Evolutionary conservation across 1,140 invertebrate genomes (phyloP).

Genomic region (Lerema accius): DNA sequence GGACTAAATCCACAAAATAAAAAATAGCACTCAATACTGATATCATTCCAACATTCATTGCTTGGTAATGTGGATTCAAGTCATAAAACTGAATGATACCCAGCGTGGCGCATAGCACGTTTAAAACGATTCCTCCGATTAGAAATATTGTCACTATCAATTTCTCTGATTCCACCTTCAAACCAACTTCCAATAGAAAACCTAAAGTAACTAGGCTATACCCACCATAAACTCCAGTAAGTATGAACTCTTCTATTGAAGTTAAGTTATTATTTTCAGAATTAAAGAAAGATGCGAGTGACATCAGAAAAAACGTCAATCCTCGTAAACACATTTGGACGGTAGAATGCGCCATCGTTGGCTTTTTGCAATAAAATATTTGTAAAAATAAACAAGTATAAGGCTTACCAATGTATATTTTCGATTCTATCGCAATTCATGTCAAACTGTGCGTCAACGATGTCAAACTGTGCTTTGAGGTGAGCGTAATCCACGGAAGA

Average conservation of each 20-base stretch:
- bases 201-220: conserved; percentile 51
- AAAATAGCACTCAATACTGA: conserved; percentile 44
- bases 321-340: conserved; percentile 58
- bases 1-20: conserved; percentile 45
- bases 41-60: conserved; percentile 48
- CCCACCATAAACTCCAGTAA: conserved; percentile 57
- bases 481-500: too few species aligned
- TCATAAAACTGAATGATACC: conserved; percentile 47
- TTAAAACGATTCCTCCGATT: conserved; percentile 42
- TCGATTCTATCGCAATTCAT: too few species aligned
- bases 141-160: conserved; percentile 49
- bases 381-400: too few species aligned
- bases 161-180: conserved; percentile 45
- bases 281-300: conserved; percentile 48
- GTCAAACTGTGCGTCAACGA: too few species aligned
- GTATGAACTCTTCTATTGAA: conserved; percentile 47
- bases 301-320: conserved; percentile 44
- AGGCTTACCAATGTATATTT: too few species aligned
- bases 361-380: conserved; percentile 26
- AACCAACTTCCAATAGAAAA: conserved; percentile 52
- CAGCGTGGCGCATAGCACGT: conserved; percentile 41
- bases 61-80: conserved; percentile 31
- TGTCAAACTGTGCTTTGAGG: too few species aligned
- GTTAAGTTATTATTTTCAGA: conserved; percentile 49
- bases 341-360: conserved; percentile 47